These are phyloP conservation scores for Polymixis flavicincta DNA, from an alignment of 2,888 invertebrate species.

Conservation along the genomic window DNA sequence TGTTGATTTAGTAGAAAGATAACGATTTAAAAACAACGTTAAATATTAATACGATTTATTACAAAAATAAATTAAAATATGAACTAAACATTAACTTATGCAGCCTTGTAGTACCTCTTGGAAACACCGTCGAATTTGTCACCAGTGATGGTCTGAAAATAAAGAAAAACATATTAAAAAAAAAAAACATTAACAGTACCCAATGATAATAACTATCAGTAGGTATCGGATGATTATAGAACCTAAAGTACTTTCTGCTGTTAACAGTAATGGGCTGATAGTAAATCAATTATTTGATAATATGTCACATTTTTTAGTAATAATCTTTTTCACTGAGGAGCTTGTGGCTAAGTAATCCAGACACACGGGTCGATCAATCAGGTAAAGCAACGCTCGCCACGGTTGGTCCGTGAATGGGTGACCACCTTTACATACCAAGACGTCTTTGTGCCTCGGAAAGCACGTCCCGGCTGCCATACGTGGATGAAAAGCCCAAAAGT, in stretches of 20 bases:
- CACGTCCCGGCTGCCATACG: too few relatives aligned
- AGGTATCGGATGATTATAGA: background rate
- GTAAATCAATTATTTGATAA: constrained; percentile 6
- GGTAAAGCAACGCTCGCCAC: too few relatives aligned
- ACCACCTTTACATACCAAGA: too few relatives aligned
- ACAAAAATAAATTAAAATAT: constrained; percentile 54
- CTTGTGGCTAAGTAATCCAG: too few relatives aligned
- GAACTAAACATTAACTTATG: constrained; percentile 54
- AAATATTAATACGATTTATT: constrained; percentile 41
- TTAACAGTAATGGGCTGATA: constrained; percentile 9
- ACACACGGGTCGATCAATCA: too few relatives aligned
- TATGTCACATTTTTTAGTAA: too few relatives aligned
- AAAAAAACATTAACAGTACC: background rate
- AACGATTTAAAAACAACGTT: constrained; percentile 1
- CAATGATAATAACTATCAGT: constrained; percentile 2
- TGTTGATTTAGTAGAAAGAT: background rate
- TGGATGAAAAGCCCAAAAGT: too few relatives aligned
- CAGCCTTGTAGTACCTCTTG: constrained; percentile 69
- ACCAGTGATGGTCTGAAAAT: constrained; percentile 69
- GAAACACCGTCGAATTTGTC: constrained; percentile 70
- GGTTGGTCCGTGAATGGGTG: too few relatives aligned
- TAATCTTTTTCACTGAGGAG: too few relatives aligned
- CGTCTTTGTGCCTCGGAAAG: too few relatives aligned
- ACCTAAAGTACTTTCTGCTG: constrained; percentile 14
- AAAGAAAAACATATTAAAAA: constrained; percentile 17